Percentiles rank a stretch among this genome's conserved stretches.
Conservation (phyloP, 2,113 vertebrate genomes). For the Calyptomena viridis region DNA sequence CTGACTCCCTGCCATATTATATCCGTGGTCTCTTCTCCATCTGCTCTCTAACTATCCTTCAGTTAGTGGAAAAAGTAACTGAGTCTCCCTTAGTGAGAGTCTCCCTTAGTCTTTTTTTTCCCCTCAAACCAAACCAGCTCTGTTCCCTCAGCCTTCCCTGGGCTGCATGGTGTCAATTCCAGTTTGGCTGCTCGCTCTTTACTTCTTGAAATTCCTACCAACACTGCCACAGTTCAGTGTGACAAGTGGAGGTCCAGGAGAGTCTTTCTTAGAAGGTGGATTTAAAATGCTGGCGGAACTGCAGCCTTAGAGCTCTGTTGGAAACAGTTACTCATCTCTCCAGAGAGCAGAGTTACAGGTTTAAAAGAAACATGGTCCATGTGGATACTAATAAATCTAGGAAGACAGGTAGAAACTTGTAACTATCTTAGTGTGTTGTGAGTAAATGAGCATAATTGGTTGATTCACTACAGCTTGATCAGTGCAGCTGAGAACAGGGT, state of each 20-base stretch:
- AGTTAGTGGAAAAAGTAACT: not conserved
- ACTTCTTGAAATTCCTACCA: not conserved
- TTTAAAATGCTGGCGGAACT: not conserved
- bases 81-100: too few species aligned
- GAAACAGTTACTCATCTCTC: not conserved
- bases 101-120: not conserved
- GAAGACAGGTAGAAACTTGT: not conserved
- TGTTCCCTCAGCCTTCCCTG: not conserved
- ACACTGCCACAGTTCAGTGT: not conserved
- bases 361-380: not conserved
- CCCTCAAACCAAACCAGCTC: not conserved
- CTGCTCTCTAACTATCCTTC: not conserved
- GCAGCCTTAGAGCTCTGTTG: not conserved
- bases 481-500: not conserved
- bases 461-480: not conserved
- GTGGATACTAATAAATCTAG: not conserved
- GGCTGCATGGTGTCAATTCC: not conserved
- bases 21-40: not conserved
- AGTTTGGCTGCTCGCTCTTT: not conserved
- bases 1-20: not conserved
- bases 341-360: not conserved
- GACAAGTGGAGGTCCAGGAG: not conserved
- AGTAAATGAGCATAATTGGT: not conserved
- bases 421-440: not conserved
- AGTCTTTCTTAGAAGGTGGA: not conserved